Evolutionary conservation across 1,140 invertebrate genomes (phyloP).

Genomic region (Drosophila mojavensis): DNA sequence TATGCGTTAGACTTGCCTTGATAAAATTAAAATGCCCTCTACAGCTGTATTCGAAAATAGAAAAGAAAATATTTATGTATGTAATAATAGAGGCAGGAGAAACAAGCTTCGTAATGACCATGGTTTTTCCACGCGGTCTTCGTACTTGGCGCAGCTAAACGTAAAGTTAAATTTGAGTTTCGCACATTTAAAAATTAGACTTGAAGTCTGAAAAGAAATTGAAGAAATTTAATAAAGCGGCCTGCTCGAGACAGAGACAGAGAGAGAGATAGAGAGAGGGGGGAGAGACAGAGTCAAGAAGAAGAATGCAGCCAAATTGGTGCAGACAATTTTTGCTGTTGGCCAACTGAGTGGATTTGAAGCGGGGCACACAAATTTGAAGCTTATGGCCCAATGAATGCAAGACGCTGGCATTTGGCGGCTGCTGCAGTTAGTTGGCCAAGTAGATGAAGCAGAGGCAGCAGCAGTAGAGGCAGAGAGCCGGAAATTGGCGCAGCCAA

Average conservation of each 20-base stretch:
- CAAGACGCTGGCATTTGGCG: conserved; percentile 63
- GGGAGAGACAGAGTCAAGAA: background rate
- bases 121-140: conserved; percentile 40
- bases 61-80: conserved; percentile 64
- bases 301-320: conserved; percentile 66
- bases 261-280: conserved; percentile 1
- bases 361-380: conserved; percentile 67
- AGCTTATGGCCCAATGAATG: conserved; percentile 78
- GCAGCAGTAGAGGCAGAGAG: conserved; percentile 27
- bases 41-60: background rate
- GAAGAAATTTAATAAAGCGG: conserved; percentile 66
- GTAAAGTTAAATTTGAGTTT: conserved; percentile 66
- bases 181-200: conserved; percentile 65
- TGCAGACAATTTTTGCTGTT: conserved; percentile 54
- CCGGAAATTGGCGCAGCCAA: conserved; percentile 77
- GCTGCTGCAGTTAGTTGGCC: conserved; percentile 31
- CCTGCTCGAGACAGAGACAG: conserved; percentile 7
- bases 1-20: background rate
- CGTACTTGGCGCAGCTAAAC: background rate
- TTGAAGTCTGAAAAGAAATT: conserved; percentile 43
- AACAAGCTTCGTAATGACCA: conserved; percentile 74
- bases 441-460: conserved; percentile 28
- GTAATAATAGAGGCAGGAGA: conserved; percentile 69
- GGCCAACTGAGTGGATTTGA: conserved; percentile 58
- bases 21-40: background rate